phyloP scores from a whole-genome alignment of 2,888 invertebrate species.

The Muschampia plurimacula region DNA sequence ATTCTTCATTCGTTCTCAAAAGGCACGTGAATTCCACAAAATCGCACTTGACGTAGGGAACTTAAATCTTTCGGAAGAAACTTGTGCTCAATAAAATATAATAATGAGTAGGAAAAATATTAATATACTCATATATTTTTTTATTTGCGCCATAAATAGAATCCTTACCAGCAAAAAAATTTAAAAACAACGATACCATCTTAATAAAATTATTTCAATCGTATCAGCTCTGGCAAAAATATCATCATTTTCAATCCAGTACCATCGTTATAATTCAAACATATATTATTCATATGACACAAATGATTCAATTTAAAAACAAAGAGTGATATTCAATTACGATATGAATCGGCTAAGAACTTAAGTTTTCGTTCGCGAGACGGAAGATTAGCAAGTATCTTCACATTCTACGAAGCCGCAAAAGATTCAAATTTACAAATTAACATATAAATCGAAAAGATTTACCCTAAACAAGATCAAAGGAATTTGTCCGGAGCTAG shows the following conservation, averaged over 20 bases:
- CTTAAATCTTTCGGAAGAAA: too few species aligned
- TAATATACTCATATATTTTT: too few species aligned
- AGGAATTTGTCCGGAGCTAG: conserved; percentile 77
- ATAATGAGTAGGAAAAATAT: too few species aligned
- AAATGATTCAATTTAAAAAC: conserved; percentile 32
- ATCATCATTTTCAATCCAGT: background rate
- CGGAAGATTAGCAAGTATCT: conserved; percentile 71
- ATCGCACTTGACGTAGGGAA: too few species aligned
- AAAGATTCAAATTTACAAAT: conserved; percentile 81
- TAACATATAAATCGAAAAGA: conserved; percentile 85
- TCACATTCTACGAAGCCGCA: conserved; percentile 64
- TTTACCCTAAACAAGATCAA: conserved; percentile 83
- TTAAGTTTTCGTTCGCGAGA: conserved; percentile 53
- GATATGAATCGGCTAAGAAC: conserved; percentile 38
- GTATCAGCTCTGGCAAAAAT: background rate
- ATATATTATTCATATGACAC: background rate
- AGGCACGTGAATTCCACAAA: too few species aligned
- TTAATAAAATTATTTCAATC: background rate
- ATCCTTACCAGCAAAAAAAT: too few species aligned
- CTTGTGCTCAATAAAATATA: too few species aligned
- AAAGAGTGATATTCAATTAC: conserved; percentile 30
- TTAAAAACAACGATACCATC: too few species aligned
- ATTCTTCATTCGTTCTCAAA: too few species aligned
- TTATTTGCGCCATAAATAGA: too few species aligned
- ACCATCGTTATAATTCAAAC: background rate